These are phyloP conservation scores for Campoplex capitator DNA, from an alignment of 2,888 invertebrate species.

Conservation along the genomic window DNA sequence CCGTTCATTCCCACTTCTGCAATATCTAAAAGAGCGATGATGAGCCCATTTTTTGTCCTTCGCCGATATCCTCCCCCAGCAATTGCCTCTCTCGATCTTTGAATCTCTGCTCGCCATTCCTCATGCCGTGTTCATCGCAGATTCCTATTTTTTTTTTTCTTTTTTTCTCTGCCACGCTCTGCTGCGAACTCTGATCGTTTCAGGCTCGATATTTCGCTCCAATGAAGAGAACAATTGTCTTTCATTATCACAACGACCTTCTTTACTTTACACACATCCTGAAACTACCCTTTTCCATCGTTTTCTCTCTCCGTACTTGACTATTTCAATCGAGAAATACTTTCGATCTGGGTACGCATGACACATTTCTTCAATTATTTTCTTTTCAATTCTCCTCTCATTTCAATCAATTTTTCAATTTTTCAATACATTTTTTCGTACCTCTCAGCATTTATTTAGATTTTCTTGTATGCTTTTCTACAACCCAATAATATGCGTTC, in stretches of 20 bases:
- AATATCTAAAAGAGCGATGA: constrained; percentile 14
- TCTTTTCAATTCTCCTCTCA: neutral
- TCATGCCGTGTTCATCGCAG: constrained; percentile 6
- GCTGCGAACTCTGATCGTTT: constrained; percentile 42
- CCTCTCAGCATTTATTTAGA: no score
- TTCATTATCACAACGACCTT: constrained; percentile 17
- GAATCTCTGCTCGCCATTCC: neutral
- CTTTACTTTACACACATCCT: neutral
- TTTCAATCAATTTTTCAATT: neutral
- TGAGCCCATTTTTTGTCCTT: constrained; percentile 39
- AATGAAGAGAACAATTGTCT: constrained; percentile 38
- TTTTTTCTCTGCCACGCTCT: constrained; percentile 8
- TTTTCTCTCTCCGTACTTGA: neutral
- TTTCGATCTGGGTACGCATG: neutral
- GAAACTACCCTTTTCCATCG: neutral
- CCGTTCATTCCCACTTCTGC: constrained; percentile 46
- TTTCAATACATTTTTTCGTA: neutral
- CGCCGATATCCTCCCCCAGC: constrained; percentile 19
- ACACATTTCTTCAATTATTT: neutral
- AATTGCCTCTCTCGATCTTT: constrained; percentile 12
- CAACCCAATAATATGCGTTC: neutral
- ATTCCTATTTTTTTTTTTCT: neutral
- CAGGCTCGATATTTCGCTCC: constrained; percentile 37
- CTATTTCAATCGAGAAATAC: neutral
- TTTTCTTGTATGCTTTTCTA: neutral